Conservation (phyloP, 2,113 vertebrate genomes). For the Motacilla alba region DNA sequence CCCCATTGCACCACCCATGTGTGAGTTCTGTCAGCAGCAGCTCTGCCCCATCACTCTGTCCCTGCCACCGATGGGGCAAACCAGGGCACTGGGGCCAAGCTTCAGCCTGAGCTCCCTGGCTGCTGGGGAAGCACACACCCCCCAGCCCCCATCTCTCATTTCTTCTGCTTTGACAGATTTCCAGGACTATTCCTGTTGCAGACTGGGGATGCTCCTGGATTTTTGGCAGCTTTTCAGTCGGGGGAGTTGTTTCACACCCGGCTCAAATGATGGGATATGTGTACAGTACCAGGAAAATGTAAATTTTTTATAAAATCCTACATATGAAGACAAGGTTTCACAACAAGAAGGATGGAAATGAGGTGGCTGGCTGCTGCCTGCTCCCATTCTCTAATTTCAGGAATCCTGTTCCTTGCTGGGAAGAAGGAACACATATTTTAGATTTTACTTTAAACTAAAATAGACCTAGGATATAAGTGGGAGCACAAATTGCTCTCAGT, state of each 20-base stretch:
- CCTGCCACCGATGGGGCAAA: accelerated
- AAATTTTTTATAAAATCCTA: background rate
- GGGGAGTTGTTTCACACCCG: background rate
- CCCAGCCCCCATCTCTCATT: background rate
- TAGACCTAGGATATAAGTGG: constrained; percentile 8
- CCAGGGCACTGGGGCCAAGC: background rate
- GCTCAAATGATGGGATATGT: background rate
- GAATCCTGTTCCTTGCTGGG: background rate
- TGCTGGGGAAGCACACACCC: background rate
- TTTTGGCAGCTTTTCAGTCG: background rate
- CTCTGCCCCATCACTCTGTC: accelerated
- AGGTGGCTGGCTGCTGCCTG: background rate
- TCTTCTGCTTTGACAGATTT: constrained; percentile 2
- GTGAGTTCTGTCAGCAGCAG: background rate
- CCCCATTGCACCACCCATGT: background rate
- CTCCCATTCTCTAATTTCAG: background rate
- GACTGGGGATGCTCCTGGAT: background rate
- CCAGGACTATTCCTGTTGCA: background rate
- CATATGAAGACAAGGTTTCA: background rate
- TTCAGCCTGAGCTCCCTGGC: background rate
- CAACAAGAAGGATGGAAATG: background rate
- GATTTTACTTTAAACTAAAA: constrained; percentile 6
- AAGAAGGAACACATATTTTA: background rate
- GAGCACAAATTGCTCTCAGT: background rate
- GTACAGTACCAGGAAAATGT: background rate